Percentiles rank a stretch among this genome's conserved stretches.
phyloP scores from a whole-genome alignment of 2,888 invertebrate genomes.

The Parasteatoda lunata region DNA sequence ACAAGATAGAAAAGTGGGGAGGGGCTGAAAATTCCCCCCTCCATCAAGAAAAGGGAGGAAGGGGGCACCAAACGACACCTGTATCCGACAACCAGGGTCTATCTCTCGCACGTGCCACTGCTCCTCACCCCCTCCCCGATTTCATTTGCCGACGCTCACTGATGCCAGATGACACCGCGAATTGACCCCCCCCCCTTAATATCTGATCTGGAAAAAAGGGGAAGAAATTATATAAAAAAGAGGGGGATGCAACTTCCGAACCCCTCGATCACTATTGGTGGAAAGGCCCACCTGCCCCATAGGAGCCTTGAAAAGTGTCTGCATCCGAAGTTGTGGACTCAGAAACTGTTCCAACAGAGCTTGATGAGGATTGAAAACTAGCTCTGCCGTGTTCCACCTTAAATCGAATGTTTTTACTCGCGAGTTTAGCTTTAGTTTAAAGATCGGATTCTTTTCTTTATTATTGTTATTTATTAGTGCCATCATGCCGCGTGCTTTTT shows the following conservation, averaged over 20 bases:
- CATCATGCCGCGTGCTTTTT: slow-evolving; percentile 69
- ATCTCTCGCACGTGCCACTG: slow-evolving; percentile 58
- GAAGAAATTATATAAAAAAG: neutral
- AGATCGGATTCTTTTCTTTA: neutral
- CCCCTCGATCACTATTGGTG: slow-evolving; percentile 52
- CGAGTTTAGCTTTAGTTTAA: neutral
- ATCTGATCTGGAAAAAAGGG: neutral
- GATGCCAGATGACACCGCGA: slow-evolving; percentile 53
- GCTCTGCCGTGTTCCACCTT: neutral
- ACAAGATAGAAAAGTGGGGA: neutral
- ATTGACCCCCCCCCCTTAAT: slow-evolving; percentile 3
- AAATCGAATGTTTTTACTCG: slow-evolving; percentile 18
- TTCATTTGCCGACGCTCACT: slow-evolving; percentile 28
- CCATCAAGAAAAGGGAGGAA: slow-evolving; percentile 38
- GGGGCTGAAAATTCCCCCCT: neutral
- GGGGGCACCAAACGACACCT: slow-evolving; percentile 66
- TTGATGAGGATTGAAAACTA: slow-evolving; percentile 33
- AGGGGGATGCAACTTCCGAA: slow-evolving; percentile 38
- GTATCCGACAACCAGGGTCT: slow-evolving; percentile 60
- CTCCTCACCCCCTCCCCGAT: slow-evolving; percentile 19
- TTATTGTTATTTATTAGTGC: slow-evolving; percentile 11
- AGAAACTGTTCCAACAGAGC: slow-evolving; percentile 27
- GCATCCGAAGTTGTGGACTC: slow-evolving; percentile 10
- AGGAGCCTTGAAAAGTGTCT: slow-evolving; percentile 50
- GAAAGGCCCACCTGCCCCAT: slow-evolving; percentile 38